Evolutionary conservation across 2,797 vertebrate species (phyloP).

Genomic region (Crocidura indochinensis): DNA sequence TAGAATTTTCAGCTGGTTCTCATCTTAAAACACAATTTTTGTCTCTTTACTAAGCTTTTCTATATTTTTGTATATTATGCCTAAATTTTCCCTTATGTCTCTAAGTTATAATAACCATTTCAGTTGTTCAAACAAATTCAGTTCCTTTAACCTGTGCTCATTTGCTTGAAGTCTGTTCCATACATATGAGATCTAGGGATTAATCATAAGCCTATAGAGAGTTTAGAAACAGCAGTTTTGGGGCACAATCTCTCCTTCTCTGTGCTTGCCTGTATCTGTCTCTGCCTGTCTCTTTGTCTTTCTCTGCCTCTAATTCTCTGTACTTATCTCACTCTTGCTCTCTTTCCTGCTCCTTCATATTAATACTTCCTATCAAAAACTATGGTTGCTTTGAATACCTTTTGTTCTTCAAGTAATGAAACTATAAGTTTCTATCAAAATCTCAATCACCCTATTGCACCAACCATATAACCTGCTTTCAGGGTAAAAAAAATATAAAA

Average conservation of each 20-base stretch:
- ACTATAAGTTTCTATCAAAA: background rate
- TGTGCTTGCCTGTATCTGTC: too few relatives aligned
- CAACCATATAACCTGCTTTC: background rate
- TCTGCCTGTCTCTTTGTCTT: too few relatives aligned
- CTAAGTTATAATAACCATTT: background rate
- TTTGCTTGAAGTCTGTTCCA: background rate
- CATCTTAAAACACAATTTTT: background rate
- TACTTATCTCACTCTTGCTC: background rate
- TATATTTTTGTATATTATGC: constrained; percentile 32
- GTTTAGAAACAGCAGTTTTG: background rate
- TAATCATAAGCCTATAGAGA: background rate
- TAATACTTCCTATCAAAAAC: background rate
- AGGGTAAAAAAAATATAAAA: background rate
- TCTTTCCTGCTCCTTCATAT: background rate
- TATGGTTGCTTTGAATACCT: background rate
- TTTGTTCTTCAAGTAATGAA: background rate
- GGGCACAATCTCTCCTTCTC: too few relatives aligned
- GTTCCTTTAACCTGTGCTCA: background rate
- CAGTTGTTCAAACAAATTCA: background rate
- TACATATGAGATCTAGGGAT: background rate
- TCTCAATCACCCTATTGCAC: background rate
- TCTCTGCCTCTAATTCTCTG: too few relatives aligned
- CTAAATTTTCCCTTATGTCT: constrained; percentile 15
- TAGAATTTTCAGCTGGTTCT: constrained; percentile 55
- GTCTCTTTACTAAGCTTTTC: constrained; percentile 29